phyloP scores from a whole-genome alignment of 1,140 invertebrate species.

The Nomia melanderi region DNA sequence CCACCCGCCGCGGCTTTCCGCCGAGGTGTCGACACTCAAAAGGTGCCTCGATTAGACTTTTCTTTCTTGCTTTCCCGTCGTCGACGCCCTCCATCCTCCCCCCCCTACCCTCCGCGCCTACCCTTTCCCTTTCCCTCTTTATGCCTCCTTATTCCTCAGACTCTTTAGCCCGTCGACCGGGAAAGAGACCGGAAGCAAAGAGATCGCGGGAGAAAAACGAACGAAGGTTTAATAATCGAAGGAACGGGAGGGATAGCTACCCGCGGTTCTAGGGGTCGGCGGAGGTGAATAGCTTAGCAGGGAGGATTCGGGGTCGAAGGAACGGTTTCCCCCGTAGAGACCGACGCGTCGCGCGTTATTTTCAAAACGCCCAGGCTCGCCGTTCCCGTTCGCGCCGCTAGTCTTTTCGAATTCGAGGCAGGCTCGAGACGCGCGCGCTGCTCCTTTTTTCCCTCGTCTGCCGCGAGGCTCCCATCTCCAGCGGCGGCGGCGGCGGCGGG shows the following conservation, averaged over 20 bases:
- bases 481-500: too few relatives aligned
- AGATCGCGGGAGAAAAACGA: background rate
- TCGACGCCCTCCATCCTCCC: background rate
- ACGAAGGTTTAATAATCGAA: background rate
- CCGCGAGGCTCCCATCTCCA: too few relatives aligned
- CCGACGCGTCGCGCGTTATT: background rate
- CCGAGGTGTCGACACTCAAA: slow-evolving; percentile 17
- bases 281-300: too few relatives aligned
- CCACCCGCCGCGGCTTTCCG: background rate
- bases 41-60: slow-evolving; percentile 28
- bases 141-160: background rate
- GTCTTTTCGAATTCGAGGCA: too few relatives aligned
- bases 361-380: background rate
- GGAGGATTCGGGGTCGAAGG: background rate
- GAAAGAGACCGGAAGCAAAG: background rate
- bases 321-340: background rate
- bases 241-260: background rate
- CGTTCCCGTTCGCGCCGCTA: too few relatives aligned
- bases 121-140: background rate
- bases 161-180: background rate
- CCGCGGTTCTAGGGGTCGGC: too few relatives aligned
- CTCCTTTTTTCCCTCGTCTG: too few relatives aligned
- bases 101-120: too few relatives aligned
- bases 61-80: slow-evolving; percentile 29
- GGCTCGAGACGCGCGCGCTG: too few relatives aligned